Conservation (phyloP, 2,113 vertebrate species). For the Mesocricetus auratus region DNA sequence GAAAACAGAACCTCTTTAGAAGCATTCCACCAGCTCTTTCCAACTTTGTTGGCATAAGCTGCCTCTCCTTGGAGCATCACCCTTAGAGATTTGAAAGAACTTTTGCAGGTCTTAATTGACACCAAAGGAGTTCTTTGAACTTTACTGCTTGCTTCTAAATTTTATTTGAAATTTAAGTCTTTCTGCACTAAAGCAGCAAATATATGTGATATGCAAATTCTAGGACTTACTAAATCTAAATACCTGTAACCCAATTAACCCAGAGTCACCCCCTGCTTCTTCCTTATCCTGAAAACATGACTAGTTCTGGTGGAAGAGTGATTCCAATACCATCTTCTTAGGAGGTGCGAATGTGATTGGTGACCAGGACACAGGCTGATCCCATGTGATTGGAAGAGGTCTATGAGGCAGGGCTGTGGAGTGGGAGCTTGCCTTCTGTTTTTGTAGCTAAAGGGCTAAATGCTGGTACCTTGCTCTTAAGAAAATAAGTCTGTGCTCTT, state of each 20-base stretch:
- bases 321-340: not conserved
- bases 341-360: not conserved
- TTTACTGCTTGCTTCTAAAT: slow-evolving; percentile 61
- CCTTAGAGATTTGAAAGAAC: slow-evolving; percentile 32
- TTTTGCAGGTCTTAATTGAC: slow-evolving; percentile 69
- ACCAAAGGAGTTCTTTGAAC: slow-evolving; percentile 67
- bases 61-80: not conserved
- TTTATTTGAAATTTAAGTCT: slow-evolving; percentile 64
- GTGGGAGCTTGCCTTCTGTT: not conserved
- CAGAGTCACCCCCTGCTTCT: not conserved
- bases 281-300: not conserved
- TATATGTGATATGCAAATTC: slow-evolving; percentile 53
- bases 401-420: not conserved
- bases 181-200: slow-evolving; percentile 47
- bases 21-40: not conserved
- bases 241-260: slow-evolving; percentile 36
- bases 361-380: not conserved
- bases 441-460: not conserved
- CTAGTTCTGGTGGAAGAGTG: not conserved
- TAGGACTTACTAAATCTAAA: slow-evolving; percentile 43
- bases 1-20: not conserved
- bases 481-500: not conserved
- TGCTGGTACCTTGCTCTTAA: not conserved
- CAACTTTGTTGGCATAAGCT: not conserved
- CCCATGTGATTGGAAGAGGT: not conserved